A percentile compares a stretch with the other conserved stretches of the same genome.
phyloP scores from a whole-genome alignment of 2,797 vertebrate genomes.

The Lacerta agilis region DNA sequence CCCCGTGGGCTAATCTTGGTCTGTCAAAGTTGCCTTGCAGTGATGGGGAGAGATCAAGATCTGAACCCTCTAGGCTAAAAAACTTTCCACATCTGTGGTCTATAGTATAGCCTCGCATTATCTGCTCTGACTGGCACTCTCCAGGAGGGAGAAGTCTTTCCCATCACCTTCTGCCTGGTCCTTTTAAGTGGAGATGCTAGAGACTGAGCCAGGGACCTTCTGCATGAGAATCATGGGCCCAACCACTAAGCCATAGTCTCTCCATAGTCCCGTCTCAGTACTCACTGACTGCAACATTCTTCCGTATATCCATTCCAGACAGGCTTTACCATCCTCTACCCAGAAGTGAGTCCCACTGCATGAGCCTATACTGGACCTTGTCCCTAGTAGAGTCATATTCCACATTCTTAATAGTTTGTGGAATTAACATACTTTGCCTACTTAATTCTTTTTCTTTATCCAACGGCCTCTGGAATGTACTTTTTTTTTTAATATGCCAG shows the following conservation, averaged over 20 bases:
- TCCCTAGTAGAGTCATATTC: slow-evolving; percentile 32
- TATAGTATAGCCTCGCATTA: neutral
- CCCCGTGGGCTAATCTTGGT: too few relatives aligned
- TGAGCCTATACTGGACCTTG: neutral
- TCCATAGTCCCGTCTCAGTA: neutral
- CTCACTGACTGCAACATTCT: neutral
- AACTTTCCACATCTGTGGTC: neutral
- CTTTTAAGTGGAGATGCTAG: neutral
- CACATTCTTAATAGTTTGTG: slow-evolving; percentile 52
- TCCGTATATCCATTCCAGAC: neutral
- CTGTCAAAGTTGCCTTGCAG: too few relatives aligned
- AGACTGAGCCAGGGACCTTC: neutral
- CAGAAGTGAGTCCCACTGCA: neutral
- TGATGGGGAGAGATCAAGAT: too few relatives aligned
- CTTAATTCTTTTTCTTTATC: slow-evolving; percentile 25
- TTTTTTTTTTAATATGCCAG: slow-evolving; percentile 60
- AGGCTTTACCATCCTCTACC: neutral
- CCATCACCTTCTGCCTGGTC: neutral
- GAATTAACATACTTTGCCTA: slow-evolving; percentile 59
- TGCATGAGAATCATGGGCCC: neutral
- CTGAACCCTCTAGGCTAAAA: too few relatives aligned
- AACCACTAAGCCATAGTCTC: neutral
- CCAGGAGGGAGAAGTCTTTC: neutral
- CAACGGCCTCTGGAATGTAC: slow-evolving; percentile 53
- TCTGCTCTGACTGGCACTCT: neutral